Base-by-base conservation (phyloP, 1,140 invertebrate genomes). In the Drosophila suzukii region DNA sequence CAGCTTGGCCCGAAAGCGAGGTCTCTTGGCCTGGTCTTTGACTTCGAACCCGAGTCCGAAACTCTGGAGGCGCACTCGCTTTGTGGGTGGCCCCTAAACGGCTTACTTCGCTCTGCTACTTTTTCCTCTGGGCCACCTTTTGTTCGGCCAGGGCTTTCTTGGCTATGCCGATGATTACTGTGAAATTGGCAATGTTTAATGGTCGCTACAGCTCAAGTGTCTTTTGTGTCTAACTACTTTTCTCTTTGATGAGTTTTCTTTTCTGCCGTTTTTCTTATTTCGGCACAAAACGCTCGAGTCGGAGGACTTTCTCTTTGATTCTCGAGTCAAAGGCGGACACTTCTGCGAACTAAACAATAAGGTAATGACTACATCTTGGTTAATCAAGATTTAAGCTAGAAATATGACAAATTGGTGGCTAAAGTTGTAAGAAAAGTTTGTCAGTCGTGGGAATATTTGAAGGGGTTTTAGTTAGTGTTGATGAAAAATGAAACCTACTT, bases 161-260 rank as follows among this genome's bases (percentile, higher is more conserved):
- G 67, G 79, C 67, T 79, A 63, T 67, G 66, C 60, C 49, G 61
- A 70, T 88, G 76, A 89, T 84, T 81, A 75, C 84, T 89, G 84
- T 89, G 84, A 89, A 89, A 89, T 89, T 89, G 84, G 84, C 84
- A 89, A 88, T 71, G 76, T 80, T 88, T 89, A 88, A 88, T 88
- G 83, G 47, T 73, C 51, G 77, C 77, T 65, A 50, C 44, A 51
- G 68, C 76, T 67, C 71, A 71, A 75, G 55, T 73, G 67, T 60
- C 62, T 75, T 67, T 73, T 80, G 77, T 81, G 68, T 85, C 62
- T 88, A 88, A 86, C 79, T 86, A 88, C 79, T 79, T 88, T 88
- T 76, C 55, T 76, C 51, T 67, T 65, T 88, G 67, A 86, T 83
- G 83, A 88, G 70, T 83, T 88, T 86, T 86, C 83, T 82, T 82